Evolutionary conservation across 2,888 invertebrate genomes (phyloP), one percentile per base, ranked within the genome.

Genomic region (Hermaeophaga mercurialis): DNA sequence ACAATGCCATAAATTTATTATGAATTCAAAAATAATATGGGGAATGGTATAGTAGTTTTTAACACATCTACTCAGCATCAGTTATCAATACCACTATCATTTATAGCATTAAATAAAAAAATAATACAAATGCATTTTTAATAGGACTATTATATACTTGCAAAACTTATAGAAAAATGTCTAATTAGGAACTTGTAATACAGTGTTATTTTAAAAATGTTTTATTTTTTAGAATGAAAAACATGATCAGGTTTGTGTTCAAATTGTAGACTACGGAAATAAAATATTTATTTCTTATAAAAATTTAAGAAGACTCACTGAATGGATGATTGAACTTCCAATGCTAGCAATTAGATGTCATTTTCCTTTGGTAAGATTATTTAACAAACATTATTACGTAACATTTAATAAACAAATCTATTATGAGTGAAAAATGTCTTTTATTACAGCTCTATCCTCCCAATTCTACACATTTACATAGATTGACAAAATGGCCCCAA

Each of bases 201-300:
- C n/a, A n/a, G n/a, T n/a, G n/a, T n/a, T n/a, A n/a, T n/a, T n/a
- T n/a, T n/a, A n/a, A n/a, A n/a, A 34, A 18, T 33, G 19, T 19
- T 31, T 39, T 56, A 11, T 41, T 22, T 65, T 62, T 52, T 55
- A 68, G 68, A 57, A 64, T 34, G 54, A 60, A 5, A 39, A 61
- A 22, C 28, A 59, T 1, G 59, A 65, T 22, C 56, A 65, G 7
- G 65, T 70, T 2, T 12, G 63, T 5, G 59, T 70, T 3, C 64
- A 66, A 31, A 49, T 69, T 1, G 66, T 71, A 3, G 72, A 73
- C 58, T 70, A 63, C 50, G 72, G 72, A 2, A 64, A 67, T 33
- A 63, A 36, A 52, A 24, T 24, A 26, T 48, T 43, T 5, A 55
- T 61, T 8, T 49, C 57, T 15, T 71, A 62, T 48, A 65, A 52